A percentile compares a stretch with the other conserved stretches of the same genome.
Conservation (phyloP, 2,888 invertebrate genomes). For the Ichneumon xanthorius region DNA sequence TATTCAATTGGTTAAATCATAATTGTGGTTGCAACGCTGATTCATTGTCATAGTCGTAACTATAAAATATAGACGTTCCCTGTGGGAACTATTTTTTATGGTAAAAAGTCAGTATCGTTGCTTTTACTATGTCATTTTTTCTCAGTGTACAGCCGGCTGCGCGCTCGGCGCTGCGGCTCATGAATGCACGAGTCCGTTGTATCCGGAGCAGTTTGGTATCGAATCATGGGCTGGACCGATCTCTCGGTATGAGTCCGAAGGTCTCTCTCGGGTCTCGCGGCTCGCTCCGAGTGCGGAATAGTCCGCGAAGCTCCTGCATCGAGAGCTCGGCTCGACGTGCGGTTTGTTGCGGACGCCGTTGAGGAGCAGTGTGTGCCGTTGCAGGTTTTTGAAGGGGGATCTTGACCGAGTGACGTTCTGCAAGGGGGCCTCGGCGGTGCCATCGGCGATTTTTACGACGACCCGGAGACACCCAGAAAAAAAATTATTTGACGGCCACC, state of each 20-base stretch:
- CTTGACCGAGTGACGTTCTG: conserved; percentile 83
- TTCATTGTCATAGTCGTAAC: too few relatives aligned
- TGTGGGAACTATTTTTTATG: too few relatives aligned
- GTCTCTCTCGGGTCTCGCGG: conserved; percentile 45
- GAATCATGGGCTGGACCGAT: background rate
- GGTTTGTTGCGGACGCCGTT: conserved; percentile 51
- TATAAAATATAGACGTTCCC: too few relatives aligned
- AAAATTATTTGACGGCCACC: too few relatives aligned
- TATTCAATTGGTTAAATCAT: too few relatives aligned
- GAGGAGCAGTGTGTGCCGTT: conserved; percentile 40
- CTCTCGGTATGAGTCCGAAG: background rate
- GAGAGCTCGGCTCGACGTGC: conserved; percentile 33
- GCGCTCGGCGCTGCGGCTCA: background rate
- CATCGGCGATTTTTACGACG: too few relatives aligned
- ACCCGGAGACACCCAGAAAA: too few relatives aligned
- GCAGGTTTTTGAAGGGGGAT: conserved; percentile 81
- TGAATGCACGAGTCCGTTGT: conserved; percentile 13
- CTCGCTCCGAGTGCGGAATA: conserved; percentile 78
- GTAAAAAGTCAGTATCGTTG: too few relatives aligned
- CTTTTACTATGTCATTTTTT: too few relatives aligned
- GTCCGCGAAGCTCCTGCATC: conserved; percentile 72
- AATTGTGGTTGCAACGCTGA: too few relatives aligned
- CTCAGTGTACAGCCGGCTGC: background rate
- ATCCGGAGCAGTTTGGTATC: background rate
- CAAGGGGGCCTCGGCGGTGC: background rate